Conservation (phyloP, 2,797 vertebrate genomes). For the Fratercula arctica region DNA sequence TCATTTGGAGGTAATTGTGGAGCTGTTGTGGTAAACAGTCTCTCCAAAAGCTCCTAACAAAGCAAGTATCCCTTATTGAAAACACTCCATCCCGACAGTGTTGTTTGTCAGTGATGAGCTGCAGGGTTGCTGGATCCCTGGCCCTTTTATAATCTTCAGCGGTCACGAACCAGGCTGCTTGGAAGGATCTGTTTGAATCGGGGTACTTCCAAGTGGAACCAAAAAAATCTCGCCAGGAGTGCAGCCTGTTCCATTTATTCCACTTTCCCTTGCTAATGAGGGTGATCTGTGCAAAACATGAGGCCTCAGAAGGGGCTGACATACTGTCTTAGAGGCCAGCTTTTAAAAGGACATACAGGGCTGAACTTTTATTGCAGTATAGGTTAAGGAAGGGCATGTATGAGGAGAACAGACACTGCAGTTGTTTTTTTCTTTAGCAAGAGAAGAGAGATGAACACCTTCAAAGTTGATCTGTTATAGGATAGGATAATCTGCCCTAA, state of each 20-base stretch:
- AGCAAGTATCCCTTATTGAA: constrained; percentile 59
- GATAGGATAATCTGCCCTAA: neutral
- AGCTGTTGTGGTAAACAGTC: constrained; percentile 56
- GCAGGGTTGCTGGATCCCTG: constrained; percentile 8
- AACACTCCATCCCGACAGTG: constrained; percentile 33
- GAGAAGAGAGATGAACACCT: neutral
- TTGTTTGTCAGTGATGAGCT: constrained; percentile 58
- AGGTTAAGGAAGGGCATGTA: neutral
- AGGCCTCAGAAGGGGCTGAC: constrained; percentile 25
- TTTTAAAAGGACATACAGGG: accelerated
- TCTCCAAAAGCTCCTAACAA: constrained; percentile 54
- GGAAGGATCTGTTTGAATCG: neutral
- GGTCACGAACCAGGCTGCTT: neutral
- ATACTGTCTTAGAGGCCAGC: neutral
- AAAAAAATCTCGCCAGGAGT: neutral
- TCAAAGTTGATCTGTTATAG: accelerated
- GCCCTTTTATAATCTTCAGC: neutral
- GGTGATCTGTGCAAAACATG: constrained; percentile 25
- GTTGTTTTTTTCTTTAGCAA: neutral
- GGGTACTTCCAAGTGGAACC: neutral
- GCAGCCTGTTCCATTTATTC: neutral
- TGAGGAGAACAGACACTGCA: neutral
- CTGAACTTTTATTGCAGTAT: accelerated
- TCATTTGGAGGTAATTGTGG: constrained; percentile 66
- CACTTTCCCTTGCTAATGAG: constrained; percentile 33